These are phyloP conservation scores for Ephydatia muelleri DNA, from an alignment of 37 sponge, comb jelly and placozoan species.

Conservation along the genomic window DNA sequence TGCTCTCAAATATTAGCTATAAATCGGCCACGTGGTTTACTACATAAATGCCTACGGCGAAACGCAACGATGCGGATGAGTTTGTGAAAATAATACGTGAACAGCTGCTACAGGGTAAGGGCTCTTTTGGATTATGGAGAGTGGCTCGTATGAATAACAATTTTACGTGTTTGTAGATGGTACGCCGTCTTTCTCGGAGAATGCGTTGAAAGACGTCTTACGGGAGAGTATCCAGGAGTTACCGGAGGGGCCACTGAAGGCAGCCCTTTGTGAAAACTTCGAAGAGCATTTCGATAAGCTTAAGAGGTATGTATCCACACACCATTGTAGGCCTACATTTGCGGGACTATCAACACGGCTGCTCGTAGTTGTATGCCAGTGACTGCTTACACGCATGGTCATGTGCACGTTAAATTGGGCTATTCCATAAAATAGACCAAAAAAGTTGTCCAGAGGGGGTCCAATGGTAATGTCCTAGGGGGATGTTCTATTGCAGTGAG, in stretches of 20 bases:
- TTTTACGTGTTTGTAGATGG: background rate
- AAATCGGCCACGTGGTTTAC: background rate
- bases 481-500: too few relatives aligned
- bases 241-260: constrained; percentile 16
- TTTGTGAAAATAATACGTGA: background rate
- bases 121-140: background rate
- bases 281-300: constrained; percentile 11
- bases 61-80: background rate
- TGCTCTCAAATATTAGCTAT: too few relatives aligned
- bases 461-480: too few relatives aligned
- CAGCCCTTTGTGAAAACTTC: constrained; percentile 4
- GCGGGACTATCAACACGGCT: background rate
- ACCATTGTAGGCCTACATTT: background rate
- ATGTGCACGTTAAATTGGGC: too few relatives aligned
- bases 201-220: background rate
- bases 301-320: constrained; percentile 3
- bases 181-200: background rate
- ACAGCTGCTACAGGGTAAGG: background rate
- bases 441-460: too few relatives aligned
- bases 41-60: background rate
- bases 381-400: too few relatives aligned
- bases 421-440: too few relatives aligned
- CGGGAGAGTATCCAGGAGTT: constrained; percentile 16
- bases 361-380: too few relatives aligned
- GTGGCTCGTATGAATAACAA: too few relatives aligned